phyloP scores from a whole-genome alignment of 2,888 invertebrate genomes.

The Leuctra nigra region DNA sequence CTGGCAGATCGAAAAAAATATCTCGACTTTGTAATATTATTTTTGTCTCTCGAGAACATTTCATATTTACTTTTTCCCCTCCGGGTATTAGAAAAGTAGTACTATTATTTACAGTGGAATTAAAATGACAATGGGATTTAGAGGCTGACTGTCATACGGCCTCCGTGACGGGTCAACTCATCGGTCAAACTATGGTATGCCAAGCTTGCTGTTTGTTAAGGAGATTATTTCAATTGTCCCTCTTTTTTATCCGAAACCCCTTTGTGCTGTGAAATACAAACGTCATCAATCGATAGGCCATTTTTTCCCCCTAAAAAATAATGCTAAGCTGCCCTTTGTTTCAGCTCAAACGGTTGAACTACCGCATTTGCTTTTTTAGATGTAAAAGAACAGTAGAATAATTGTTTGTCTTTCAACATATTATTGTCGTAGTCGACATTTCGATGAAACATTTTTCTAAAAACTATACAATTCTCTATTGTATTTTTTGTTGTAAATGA shows the following conservation, averaged over 20 bases:
- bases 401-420: too few species aligned
- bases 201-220: slow-evolving; percentile 6
- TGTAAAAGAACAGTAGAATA: too few species aligned
- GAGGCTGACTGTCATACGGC: slow-evolving; percentile 2
- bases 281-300: too few species aligned
- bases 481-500: too few species aligned
- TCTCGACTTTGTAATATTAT: not conserved
- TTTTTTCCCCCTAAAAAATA: too few species aligned
- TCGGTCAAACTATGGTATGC: not conserved
- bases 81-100: not conserved
- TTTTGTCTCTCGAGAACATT: slow-evolving; percentile 4
- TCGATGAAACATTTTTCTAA: too few species aligned
- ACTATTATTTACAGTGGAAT: slow-evolving; percentile 10
- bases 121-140: slow-evolving; percentile 14
- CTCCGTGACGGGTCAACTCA: not conserved
- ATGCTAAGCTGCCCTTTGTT: too few species aligned
- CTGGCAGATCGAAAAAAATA: slow-evolving; percentile 17
- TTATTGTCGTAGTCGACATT: too few species aligned
- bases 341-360: too few species aligned
- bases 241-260: not conserved
- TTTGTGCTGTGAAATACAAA: not conserved
- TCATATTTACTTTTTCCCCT: slow-evolving; percentile 1
- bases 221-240: not conserved
- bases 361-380: too few species aligned
- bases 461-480: too few species aligned